Evolutionary conservation across 2,113 vertebrate genomes (phyloP), one percentile per base, ranked within the genome.

Genomic region (Apus apus): DNA sequence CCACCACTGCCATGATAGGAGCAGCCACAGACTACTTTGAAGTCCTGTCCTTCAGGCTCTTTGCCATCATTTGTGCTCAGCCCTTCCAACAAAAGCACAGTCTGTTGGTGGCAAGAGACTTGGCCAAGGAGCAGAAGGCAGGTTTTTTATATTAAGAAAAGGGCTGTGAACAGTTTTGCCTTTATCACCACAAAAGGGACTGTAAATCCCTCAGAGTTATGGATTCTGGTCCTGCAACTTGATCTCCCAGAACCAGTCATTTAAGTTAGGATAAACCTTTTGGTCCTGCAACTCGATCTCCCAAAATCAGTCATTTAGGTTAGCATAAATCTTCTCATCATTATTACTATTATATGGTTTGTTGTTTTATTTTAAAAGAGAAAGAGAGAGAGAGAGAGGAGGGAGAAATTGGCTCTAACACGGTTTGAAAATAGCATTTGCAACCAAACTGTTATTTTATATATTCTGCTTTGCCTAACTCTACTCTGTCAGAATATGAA

Each of bases 61-160:
- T 66, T 54, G 78, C 92, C 90, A 75, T 50, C 13, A 0, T 71
- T 89, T 85, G 68, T 80, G 64, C 48, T 93, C 72, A 75, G 54
- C 48, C 45, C 18, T 85, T 94, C 94, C 92, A 94, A 95, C 53
- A 80, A 90, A 95, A 95, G 83, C 92, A 71, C 29, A 45, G 74
- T 32, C 50, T 84, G 60, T 84, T 77, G 94, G 86, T 95, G 94
- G 92, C 81, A 94, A 65, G 57, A 87, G 76, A 13, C 34, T 86
- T 89, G 85, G 85, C 77, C 2, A 2, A 51, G 67, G 53, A 66
- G 89, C 22, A 83, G 77, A 48, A 83, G 43, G 51, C 81, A 94
- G 89, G 40, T 38, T 94, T 95, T 93, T 83, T 95, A 76, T 21
- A 73, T 94, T 77, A 87, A 85, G 43, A 62, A 78, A 91, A 93